Percentiles rank a stretch among this genome's conserved stretches.
Conservation (phyloP, 2,797 vertebrate genomes). For the Gila robusta region DNA sequence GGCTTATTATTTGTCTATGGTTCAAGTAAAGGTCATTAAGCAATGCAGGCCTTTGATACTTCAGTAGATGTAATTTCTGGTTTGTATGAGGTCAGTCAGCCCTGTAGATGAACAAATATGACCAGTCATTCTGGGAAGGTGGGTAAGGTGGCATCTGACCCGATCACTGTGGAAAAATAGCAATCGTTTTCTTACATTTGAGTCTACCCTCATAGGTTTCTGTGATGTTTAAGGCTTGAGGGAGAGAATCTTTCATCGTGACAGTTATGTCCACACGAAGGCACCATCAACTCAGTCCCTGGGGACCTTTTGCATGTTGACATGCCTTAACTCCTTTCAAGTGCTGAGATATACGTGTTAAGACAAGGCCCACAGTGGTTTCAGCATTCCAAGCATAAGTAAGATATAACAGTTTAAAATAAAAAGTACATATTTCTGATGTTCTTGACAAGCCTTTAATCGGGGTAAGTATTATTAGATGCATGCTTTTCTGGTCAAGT, state of each 20-base stretch:
- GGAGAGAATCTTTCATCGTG: background rate
- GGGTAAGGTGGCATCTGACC: background rate
- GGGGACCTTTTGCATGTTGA: slow-evolving; percentile 36
- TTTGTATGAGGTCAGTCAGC: slow-evolving; percentile 42
- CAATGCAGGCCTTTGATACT: slow-evolving; percentile 45
- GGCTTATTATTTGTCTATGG: slow-evolving; percentile 34
- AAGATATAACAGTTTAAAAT: slow-evolving; percentile 26
- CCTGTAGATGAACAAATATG: slow-evolving; percentile 12
- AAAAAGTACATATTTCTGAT: slow-evolving; percentile 6
- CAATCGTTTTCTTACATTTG: background rate
- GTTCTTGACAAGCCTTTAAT: slow-evolving; percentile 9
- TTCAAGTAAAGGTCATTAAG: slow-evolving; percentile 53
- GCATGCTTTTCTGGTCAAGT: slow-evolving; percentile 3
- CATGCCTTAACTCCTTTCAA: slow-evolving; percentile 32
- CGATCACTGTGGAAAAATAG: background rate
- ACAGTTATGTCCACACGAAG: slow-evolving; percentile 20
- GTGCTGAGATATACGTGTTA: slow-evolving; percentile 40
- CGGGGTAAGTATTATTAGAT: background rate
- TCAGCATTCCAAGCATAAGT: slow-evolving; percentile 43
- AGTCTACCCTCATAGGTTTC: background rate
- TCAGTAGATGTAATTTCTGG: slow-evolving; percentile 49
- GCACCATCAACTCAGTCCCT: slow-evolving; percentile 20
- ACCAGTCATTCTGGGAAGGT: slow-evolving; percentile 15
- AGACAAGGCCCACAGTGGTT: slow-evolving; percentile 44
- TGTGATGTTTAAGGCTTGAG: slow-evolving; percentile 16